These are phyloP conservation scores for Rhinatrema bivittatum DNA, from an alignment of 2,797 vertebrate genomes.

Conservation along the genomic window DNA sequence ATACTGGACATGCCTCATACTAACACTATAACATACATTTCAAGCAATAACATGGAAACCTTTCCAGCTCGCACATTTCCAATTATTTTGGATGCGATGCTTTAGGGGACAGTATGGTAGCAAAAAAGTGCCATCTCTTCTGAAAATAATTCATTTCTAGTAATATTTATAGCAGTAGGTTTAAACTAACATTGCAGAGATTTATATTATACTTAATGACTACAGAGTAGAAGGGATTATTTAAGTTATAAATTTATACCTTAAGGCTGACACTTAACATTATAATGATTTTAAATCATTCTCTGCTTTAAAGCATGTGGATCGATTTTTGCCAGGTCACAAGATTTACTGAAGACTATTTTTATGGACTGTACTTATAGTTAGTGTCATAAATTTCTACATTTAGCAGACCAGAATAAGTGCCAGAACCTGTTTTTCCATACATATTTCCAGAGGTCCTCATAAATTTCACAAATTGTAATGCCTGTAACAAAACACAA, in stretches of 20 bases:
- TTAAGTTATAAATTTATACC: conserved; percentile 5
- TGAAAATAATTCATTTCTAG: too few relatives aligned
- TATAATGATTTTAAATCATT: conserved; percentile 5
- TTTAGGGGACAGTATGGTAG: too few relatives aligned
- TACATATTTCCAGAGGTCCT: too few relatives aligned
- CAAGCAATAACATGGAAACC: too few relatives aligned
- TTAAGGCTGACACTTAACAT: conserved; percentile 13
- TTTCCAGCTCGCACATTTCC: too few relatives aligned
- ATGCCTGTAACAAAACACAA: too few relatives aligned
- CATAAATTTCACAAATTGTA: too few relatives aligned
- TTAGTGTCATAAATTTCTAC: conserved; percentile 1
- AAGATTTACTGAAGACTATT: conserved; percentile 5
- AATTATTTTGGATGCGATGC: too few relatives aligned
- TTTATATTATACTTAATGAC: conserved; percentile 12
- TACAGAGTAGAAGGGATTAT: conserved; percentile 17
- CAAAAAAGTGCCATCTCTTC: too few relatives aligned
- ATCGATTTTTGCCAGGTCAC: conserved; percentile 4
- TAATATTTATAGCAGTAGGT: too few relatives aligned
- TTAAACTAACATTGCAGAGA: conserved; percentile 11
- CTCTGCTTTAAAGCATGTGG: conserved; percentile 9
- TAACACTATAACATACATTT: too few relatives aligned
- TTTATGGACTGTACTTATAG: not conserved
- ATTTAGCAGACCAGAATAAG: conserved; percentile 1
- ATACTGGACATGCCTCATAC: too few relatives aligned
- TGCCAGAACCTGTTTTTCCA: not conserved